These are phyloP conservation scores for Scaptomyza parva DNA, from an alignment of 2,888 invertebrate genomes.

Conservation along the genomic window DNA sequence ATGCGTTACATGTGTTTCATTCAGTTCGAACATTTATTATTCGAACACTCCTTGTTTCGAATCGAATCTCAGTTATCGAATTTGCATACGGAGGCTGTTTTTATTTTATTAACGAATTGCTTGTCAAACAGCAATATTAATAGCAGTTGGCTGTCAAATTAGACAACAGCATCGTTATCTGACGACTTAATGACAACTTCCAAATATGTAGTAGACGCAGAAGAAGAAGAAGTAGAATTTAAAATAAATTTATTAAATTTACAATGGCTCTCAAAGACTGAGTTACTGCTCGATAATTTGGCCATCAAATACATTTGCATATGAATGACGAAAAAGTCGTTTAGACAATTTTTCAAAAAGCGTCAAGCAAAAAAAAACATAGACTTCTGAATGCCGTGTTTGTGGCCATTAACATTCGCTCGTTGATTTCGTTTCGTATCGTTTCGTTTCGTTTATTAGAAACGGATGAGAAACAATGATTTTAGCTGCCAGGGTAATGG, in stretches of 20 bases:
- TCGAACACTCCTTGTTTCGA: no score
- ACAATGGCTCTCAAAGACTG: conserved; percentile 45
- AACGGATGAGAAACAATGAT: conserved; percentile 65
- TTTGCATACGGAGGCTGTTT: conserved; percentile 61
- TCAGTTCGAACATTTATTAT: conserved; percentile 70
- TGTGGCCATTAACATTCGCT: conserved; percentile 60
- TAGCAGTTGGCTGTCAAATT: conserved; percentile 69
- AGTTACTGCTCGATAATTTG: conserved; percentile 71
- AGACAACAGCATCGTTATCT: conserved; percentile 44
- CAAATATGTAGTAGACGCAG: conserved; percentile 58
- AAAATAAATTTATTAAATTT: conserved; percentile 73
- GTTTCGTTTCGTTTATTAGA: conserved; percentile 70
- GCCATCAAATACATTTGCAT: conserved; percentile 70
- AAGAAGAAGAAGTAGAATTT: no score
- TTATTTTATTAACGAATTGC: conserved; percentile 63
- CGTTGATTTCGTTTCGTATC: conserved; percentile 48
- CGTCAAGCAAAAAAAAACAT: neutral
- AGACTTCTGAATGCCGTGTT: conserved; percentile 54
- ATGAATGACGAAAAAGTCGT: conserved; percentile 65
- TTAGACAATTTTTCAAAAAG: conserved; percentile 40
- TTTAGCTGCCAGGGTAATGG: conserved; percentile 27
- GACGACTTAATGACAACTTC: conserved; percentile 78
- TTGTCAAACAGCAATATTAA: conserved; percentile 70
- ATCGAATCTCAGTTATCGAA: conserved; percentile 11
- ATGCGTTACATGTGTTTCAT: conserved; percentile 72